Percentiles rank a stretch among this genome's conserved stretches.
These are phyloP conservation scores for Caenorhabditis virilis DNA, from an alignment of 2,888 invertebrate genomes.

Conservation along the genomic window DNA sequence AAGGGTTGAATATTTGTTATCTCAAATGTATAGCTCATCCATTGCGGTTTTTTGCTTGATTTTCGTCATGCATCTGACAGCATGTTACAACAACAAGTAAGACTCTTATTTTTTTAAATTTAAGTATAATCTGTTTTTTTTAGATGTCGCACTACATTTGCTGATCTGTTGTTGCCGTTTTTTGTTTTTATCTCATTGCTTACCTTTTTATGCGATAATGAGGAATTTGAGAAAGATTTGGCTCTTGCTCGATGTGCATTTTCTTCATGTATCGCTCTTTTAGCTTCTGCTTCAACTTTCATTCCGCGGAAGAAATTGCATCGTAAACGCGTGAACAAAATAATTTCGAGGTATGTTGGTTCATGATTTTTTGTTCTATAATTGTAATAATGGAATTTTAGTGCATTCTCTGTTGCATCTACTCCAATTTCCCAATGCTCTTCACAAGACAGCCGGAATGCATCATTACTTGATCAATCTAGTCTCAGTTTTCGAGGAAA, in stretches of 20 bases:
- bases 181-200: conserved; percentile 10
- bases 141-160: conserved; percentile 36
- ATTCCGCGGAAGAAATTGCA: conserved; percentile 42
- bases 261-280: conserved; percentile 30
- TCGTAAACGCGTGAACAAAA: conserved; percentile 37
- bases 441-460: conserved; percentile 26
- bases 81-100: conserved; percentile 22
- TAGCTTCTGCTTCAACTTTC: conserved; percentile 35
- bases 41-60: conserved; percentile 1
- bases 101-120: background rate
- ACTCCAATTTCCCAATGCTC: conserved; percentile 58
- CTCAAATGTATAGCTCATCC: background rate
- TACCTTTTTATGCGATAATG: conserved; percentile 6
- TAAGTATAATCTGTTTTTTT: background rate
- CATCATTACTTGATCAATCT: conserved; percentile 9
- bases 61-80: conserved; percentile 10
- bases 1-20: background rate
- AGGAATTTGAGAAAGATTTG: conserved; percentile 21
- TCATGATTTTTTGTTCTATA: conserved; percentile 5
- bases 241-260: conserved; percentile 33
- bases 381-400: conserved; percentile 24
- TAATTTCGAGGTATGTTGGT: conserved; percentile 38
- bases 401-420: conserved; percentile 59
- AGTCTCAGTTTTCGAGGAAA: background rate
- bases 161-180: conserved; percentile 38